A percentile compares a stretch with the other conserved stretches of the same genome.
Evolutionary conservation across 2,113 vertebrate genomes (phyloP).

Genomic region (Amphilophus citrinellus): DNA sequence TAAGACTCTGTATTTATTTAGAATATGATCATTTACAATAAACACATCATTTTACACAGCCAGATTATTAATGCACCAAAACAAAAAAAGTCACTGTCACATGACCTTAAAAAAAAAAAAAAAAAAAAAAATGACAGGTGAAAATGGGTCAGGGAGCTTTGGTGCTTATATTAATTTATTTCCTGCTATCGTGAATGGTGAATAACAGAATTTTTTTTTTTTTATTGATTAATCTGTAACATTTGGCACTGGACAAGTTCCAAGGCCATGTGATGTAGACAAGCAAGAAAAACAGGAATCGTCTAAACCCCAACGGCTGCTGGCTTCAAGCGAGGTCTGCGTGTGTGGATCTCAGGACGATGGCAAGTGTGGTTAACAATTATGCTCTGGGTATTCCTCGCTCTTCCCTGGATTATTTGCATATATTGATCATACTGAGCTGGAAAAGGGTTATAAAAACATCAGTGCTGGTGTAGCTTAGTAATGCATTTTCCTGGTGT

Average conservation of each 20-base stretch:
- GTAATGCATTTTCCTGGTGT: slow-evolving; percentile 37
- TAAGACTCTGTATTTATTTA: not conserved
- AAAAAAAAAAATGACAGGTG: not conserved
- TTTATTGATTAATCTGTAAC: slow-evolving; percentile 22
- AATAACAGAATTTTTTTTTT: not conserved
- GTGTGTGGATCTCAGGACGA: slow-evolving; percentile 57
- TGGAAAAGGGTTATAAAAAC: slow-evolving; percentile 29
- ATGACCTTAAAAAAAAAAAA: not conserved
- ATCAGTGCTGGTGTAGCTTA: slow-evolving; percentile 24
- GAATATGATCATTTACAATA: not conserved
- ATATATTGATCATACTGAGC: slow-evolving; percentile 42
- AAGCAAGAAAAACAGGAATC: slow-evolving; percentile 76
- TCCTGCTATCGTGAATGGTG: slow-evolving; percentile 17
- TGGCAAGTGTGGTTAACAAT: slow-evolving; percentile 48
- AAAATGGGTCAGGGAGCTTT: not conserved
- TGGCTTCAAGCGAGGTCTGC: slow-evolving; percentile 47
- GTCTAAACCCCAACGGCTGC: slow-evolving; percentile 55
- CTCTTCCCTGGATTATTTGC: slow-evolving; percentile 50
- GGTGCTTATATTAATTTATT: not conserved
- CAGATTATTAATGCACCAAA: slow-evolving; percentile 8
- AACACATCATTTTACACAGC: not conserved
- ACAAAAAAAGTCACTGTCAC: not conserved
- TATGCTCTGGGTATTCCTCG: slow-evolving; percentile 45
- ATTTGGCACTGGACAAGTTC: slow-evolving; percentile 45
- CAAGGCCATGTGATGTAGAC: slow-evolving; percentile 55